Conservation (phyloP, 2,888 invertebrate species). For the Chydorus sphaericus region DNA sequence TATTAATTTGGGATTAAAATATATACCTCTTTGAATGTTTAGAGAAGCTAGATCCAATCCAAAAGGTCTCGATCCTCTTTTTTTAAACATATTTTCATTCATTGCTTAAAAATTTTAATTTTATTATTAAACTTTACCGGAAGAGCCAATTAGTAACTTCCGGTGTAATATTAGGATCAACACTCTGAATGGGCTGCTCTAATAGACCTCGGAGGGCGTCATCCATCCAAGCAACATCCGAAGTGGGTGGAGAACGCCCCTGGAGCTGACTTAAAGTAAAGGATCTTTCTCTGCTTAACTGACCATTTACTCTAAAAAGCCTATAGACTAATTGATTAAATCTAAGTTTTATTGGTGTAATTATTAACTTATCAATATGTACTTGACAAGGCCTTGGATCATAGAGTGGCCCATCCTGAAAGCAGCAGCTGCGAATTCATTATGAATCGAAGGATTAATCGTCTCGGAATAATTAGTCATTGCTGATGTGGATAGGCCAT, state of each 20-base stretch:
- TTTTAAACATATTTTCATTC: slow-evolving; percentile 14
- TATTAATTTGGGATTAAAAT: neutral
- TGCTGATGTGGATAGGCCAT: slow-evolving; percentile 35
- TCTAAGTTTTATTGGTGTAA: neutral
- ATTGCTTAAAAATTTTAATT: neutral
- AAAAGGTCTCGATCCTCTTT: slow-evolving; percentile 20
- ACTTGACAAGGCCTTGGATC: slow-evolving; percentile 17
- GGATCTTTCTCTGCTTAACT: slow-evolving; percentile 25
- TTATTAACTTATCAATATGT: neutral
- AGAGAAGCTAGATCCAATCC: slow-evolving; percentile 23
- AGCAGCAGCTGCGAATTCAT: slow-evolving; percentile 25
- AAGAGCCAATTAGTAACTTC: slow-evolving; percentile 42
- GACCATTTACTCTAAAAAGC: slow-evolving; percentile 32
- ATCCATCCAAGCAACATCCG: slow-evolving; percentile 41
- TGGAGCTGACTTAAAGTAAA: slow-evolving; percentile 46
- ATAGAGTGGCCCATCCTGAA: slow-evolving; percentile 27
- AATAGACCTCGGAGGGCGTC: slow-evolving; percentile 52
- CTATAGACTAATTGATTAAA: slow-evolving; percentile 22
- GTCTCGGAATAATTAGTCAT: slow-evolving; percentile 25
- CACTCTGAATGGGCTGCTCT: slow-evolving; percentile 48
- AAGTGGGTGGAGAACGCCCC: slow-evolving; percentile 43
- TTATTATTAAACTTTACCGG: neutral
- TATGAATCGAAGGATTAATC: slow-evolving; percentile 24
- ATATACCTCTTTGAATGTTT: slow-evolving; percentile 22
- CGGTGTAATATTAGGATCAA: slow-evolving; percentile 53